Conservation (phyloP, 2,888 invertebrate genomes). For the Strigamia maritima region DNA sequence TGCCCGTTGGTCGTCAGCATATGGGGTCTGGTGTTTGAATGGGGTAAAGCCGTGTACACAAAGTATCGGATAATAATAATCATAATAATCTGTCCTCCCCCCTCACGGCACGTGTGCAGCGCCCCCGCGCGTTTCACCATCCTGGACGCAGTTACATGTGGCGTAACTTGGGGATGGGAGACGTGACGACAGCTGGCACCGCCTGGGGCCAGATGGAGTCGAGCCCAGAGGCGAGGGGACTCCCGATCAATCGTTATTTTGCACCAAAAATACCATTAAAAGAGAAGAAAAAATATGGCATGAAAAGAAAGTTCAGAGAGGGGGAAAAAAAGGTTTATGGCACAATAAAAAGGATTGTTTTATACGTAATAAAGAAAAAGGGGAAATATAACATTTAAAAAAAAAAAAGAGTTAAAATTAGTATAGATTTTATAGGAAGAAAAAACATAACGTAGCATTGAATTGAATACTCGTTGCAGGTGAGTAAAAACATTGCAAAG, state of each 20-base stretch:
- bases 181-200: slow-evolving; percentile 9
- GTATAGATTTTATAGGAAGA: no score
- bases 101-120: slow-evolving; percentile 3
- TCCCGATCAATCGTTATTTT: background rate
- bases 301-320: background rate
- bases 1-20: slow-evolving; percentile 19
- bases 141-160: background rate
- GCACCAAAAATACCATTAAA: background rate
- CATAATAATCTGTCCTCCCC: slow-evolving; percentile 18
- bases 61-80: slow-evolving; percentile 23
- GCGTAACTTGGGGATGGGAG: slow-evolving; percentile 5
- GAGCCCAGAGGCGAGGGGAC: background rate
- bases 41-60: slow-evolving; percentile 10
- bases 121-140: background rate
- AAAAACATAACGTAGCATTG: background rate
- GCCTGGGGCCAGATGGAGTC: slow-evolving; percentile 1
- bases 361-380: background rate
- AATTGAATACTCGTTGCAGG: background rate
- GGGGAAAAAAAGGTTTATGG: background rate
- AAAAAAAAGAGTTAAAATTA: no score
- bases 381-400: background rate
- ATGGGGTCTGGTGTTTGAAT: background rate
- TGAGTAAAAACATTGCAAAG: background rate
- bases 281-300: background rate
- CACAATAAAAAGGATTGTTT: background rate